phyloP scores from a whole-genome alignment of 92 coral and sea anemone species.

The Muricea muricata region DNA sequence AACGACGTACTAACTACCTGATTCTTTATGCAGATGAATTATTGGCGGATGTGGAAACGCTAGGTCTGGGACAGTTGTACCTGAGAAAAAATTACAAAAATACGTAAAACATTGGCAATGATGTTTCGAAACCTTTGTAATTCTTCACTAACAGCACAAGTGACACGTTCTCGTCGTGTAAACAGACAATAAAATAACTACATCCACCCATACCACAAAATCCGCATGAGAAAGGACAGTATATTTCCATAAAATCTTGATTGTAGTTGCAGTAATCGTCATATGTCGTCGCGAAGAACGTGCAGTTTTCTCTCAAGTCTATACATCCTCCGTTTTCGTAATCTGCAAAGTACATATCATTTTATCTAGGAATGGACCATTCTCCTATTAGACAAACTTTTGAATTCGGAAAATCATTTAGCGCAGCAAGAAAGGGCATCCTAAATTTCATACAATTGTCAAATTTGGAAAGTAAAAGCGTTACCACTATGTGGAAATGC shows the following conservation, averaged over 20 bases:
- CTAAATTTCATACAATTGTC: no score
- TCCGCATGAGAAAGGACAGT: conserved; percentile 38
- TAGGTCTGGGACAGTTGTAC: background rate
- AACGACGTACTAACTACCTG: background rate
- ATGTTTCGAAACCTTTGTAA: no score
- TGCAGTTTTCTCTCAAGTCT: conserved; percentile 28
- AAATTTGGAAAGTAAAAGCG: no score
- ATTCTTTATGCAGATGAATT: background rate
- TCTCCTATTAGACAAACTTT: no score
- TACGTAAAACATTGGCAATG: no score
- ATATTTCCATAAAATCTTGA: conserved; percentile 10
- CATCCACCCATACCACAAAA: conserved; percentile 26
- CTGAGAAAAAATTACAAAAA: background rate
- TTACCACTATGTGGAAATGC: no score
- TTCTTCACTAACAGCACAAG: no score
- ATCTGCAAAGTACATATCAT: background rate
- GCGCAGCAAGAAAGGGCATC: no score
- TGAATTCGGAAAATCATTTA: no score
- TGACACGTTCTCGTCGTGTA: no score
- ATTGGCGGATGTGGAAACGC: conserved; percentile 1
- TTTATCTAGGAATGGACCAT: no score
- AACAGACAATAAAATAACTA: no score
- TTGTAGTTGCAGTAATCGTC: conserved; percentile 30
- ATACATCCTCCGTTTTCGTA: background rate
- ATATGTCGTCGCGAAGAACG: background rate